Base-by-base conservation (phyloP, 2,888 invertebrate genomes). In the Acleris laterana region DNA sequence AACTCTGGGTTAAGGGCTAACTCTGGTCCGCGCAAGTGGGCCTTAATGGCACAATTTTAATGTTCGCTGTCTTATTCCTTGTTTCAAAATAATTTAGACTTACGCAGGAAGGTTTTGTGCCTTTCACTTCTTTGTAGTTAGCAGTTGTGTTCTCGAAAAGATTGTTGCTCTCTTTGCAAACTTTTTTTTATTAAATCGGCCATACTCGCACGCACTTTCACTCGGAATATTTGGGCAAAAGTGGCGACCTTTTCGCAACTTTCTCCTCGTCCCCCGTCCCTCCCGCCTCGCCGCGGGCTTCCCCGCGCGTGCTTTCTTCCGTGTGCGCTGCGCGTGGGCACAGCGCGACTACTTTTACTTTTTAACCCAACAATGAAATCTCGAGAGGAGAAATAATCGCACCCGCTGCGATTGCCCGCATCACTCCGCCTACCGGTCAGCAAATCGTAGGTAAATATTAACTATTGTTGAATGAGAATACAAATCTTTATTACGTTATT, bases 221-320 rank as follows among this genome's bases (percentile, higher is more conserved):
- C 92, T 90, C 79, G 74, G 89, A 91, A 91, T 93, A 93, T 93
- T 93, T 93, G 90, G 92, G 88, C 89, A 92, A 92, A 92, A 91
- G 91, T 86, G 80, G 81, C 91, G 90, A 93, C 92, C 92, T 93
- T 91, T 91, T 88, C 82, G 87, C 88, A 79, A 89, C 92, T 92
- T 93, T 92, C 92, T 85, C 88, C 76, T 77, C 77, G 74, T 75
- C 72, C 77, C 80, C 72, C 76, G 70, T 75, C 68, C 72, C 69
- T 64, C 68, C 48, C 70, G 44, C 46, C 63, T 68, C 69, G 70
- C 65, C 69, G 61, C 53, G 67, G 77, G 72, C 77, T 66, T 74
- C 68, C 75, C 75, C 69, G 62, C 71, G 65, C 83, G 79, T 80
- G 82, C 81, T 79, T 73, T 69, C 72, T 69, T 70, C 70, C 72